Evolutionary conservation across 2,113 vertebrate genomes (phyloP).

Genomic region (Anoura caudifer): DNA sequence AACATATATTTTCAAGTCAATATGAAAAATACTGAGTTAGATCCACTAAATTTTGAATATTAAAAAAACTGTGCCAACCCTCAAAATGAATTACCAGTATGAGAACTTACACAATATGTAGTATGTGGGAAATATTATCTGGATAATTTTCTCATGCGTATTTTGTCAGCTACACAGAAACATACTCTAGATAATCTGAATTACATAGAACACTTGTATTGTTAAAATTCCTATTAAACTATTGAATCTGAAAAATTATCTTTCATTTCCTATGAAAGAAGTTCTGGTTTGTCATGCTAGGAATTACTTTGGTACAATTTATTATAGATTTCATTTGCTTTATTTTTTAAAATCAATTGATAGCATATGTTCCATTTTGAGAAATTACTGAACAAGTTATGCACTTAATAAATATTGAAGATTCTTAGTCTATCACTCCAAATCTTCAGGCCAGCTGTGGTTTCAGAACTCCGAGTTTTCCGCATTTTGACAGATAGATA

Average conservation of each 20-base stretch:
- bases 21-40: background rate
- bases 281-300: background rate
- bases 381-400: background rate
- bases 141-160: background rate
- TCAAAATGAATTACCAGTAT: background rate
- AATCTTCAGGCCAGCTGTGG: background rate
- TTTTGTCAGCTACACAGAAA: background rate
- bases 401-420: background rate
- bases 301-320: background rate
- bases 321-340: background rate
- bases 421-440: background rate
- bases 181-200: conserved; percentile 2
- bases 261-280: background rate
- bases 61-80: background rate
- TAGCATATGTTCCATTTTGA: background rate
- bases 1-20: background rate
- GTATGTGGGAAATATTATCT: background rate
- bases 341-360: background rate
- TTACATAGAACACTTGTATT: conserved; percentile 32
- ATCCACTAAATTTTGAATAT: conserved; percentile 28
- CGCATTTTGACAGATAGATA: background rate
- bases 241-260: background rate
- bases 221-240: background rate
- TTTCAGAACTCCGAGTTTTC: background rate
- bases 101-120: background rate